These are phyloP conservation scores for Siniperca chuatsi DNA, from an alignment of 2,113 vertebrate species.

Conservation along the genomic window DNA sequence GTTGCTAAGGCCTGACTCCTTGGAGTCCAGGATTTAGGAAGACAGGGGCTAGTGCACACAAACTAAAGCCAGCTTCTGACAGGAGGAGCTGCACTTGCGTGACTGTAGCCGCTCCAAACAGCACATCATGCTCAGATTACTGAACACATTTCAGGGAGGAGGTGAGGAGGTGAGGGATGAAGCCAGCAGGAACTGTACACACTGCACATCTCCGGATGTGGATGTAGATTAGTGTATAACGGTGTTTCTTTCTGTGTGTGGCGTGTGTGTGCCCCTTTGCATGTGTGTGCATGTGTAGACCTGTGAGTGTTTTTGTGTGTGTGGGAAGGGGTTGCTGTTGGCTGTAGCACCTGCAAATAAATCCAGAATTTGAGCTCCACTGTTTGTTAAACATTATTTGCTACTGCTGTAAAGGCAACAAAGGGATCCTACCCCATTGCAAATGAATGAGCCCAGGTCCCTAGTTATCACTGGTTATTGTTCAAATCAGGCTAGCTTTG, in stretches of 20 bases:
- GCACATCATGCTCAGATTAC: conserved; percentile 68
- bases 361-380: conserved; percentile 58
- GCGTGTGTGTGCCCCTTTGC: conserved; percentile 2
- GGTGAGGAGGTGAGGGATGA: conserved; percentile 44
- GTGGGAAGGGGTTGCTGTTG: conserved; percentile 43
- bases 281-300: conserved; percentile 17
- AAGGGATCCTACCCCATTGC: conserved; percentile 61
- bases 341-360: conserved; percentile 53
- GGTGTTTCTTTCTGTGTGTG: conserved; percentile 18
- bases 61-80: conserved; percentile 66
- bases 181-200: conserved; percentile 43
- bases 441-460: conserved; percentile 75
- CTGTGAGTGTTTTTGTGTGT: conserved; percentile 18
- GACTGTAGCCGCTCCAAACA: conserved; percentile 62
- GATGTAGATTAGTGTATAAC: conserved; percentile 38
- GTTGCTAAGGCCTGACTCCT: conserved; percentile 65
- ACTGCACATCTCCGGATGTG: conserved; percentile 27
- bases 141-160: conserved; percentile 55
- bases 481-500: conserved; percentile 79
- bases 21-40: conserved; percentile 60
- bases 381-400: conserved; percentile 76
- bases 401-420: conserved; percentile 70
- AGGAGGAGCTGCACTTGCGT: conserved; percentile 58
- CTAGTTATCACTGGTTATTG: conserved; percentile 81
- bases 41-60: conserved; percentile 57